Conservation (phyloP, 2,797 vertebrate genomes). For the Lepilemur ruficaudatus region DNA sequence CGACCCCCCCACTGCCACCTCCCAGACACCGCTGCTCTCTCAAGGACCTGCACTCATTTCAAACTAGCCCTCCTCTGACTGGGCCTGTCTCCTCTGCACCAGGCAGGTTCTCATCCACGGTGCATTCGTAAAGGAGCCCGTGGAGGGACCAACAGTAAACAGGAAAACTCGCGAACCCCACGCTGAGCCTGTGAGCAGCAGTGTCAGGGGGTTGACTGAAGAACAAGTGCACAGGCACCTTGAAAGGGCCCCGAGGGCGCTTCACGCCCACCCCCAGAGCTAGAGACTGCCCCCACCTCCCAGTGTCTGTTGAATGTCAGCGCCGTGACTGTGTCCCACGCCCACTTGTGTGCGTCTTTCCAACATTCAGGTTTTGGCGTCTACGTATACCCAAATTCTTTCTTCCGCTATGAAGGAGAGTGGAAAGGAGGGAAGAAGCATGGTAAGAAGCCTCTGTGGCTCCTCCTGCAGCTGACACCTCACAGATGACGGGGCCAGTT, state of each 20-base stretch:
- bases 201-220: not conserved
- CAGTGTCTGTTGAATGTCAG: not conserved
- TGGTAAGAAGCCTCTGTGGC: slow-evolving; percentile 67
- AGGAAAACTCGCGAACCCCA: not conserved
- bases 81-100: not conserved
- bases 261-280: not conserved
- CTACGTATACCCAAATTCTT: slow-evolving; percentile 82
- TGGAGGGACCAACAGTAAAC: not conserved
- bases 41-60: not conserved
- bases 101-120: not conserved
- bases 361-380: slow-evolving; percentile 78
- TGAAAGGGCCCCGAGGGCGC: not conserved
- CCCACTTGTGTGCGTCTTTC: not conserved
- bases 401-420: slow-evolving; percentile 85
- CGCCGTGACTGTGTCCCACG: rapidly evolving
- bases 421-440: slow-evolving; percentile 83
- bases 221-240: too few relatives aligned
- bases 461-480: not conserved
- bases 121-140: not conserved
- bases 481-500: too few relatives aligned
- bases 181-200: not conserved
- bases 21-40: not conserved
- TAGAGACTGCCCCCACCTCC: not conserved
- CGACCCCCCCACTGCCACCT: rapidly evolving
- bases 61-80: too few relatives aligned